Evolutionary conservation across 2,113 vertebrate species (phyloP).

Genomic region (Catharus fuscescens): DNA sequence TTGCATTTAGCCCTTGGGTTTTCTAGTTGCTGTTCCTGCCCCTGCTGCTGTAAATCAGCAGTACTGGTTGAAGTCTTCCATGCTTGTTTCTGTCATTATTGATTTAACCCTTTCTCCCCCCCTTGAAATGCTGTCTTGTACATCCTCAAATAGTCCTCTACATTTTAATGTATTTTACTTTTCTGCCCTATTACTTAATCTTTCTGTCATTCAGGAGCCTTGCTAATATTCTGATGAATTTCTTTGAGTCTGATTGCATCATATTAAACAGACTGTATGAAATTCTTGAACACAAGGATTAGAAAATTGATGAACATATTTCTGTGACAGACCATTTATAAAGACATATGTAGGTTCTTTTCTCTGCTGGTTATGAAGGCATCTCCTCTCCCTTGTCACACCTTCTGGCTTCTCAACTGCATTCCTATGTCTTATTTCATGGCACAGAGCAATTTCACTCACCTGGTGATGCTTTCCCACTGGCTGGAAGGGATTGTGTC

Average conservation of each 20-base stretch:
- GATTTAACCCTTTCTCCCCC: neutral
- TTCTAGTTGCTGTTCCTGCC: neutral
- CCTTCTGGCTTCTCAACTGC: neutral
- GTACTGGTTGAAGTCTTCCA: neutral
- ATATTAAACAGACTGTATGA: neutral
- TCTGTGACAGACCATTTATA: neutral
- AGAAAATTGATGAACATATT: neutral
- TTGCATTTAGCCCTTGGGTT: neutral
- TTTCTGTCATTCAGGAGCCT: neutral
- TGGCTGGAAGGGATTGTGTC: neutral
- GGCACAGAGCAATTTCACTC: neutral
- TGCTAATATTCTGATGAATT: neutral
- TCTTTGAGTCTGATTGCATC: neutral
- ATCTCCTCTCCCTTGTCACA: neutral
- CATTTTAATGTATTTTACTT: neutral
- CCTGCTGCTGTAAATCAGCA: neutral
- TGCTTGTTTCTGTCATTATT: neutral
- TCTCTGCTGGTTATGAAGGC: neutral
- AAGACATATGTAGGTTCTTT: neutral
- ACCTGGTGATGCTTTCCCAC: neutral
- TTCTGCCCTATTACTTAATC: neutral
- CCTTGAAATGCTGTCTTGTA: neutral
- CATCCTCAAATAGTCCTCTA: neutral
- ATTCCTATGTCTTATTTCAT: neutral
- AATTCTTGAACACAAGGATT: neutral